Percentiles rank a stretch among this genome's conserved stretches.
These are phyloP conservation scores for Eudasyphora cyanicolor DNA, from an alignment of 2,888 invertebrate genomes.

Conservation along the genomic window DNA sequence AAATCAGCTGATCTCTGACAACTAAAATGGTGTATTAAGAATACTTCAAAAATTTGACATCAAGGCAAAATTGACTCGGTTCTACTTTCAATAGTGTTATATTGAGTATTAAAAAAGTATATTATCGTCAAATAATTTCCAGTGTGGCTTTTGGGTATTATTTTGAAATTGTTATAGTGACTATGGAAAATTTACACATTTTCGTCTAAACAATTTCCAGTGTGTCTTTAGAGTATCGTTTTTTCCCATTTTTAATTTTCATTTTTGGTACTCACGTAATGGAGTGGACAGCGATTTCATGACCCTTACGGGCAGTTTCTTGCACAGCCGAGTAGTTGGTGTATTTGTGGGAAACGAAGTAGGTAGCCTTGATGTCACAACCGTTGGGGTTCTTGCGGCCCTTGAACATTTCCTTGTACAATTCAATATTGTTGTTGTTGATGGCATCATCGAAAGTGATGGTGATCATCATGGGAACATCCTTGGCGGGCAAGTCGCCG, in stretches of 20 bases:
- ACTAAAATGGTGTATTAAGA: too few species aligned
- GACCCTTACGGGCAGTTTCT: conserved; percentile 94
- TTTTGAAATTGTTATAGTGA: too few species aligned
- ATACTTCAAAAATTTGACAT: too few species aligned
- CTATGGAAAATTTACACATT: too few species aligned
- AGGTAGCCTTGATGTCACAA: conserved; percentile 95
- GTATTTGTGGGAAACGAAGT: conserved; percentile 95
- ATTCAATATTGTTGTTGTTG: conserved; percentile 96
- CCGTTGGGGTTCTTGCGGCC: conserved; percentile 95
- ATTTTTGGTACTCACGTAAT: conserved; percentile 95
- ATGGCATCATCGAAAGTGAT: conserved; percentile 97
- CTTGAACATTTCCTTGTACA: conserved; percentile 95
- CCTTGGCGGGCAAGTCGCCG: conserved; percentile 90
- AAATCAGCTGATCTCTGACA: too few species aligned
- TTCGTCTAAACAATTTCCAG: too few species aligned
- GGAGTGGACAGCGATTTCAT: conserved; percentile 96
- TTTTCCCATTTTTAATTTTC: not conserved
- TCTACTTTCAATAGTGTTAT: too few species aligned
- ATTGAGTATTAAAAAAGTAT: too few species aligned
- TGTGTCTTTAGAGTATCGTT: not conserved
- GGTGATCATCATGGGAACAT: conserved; percentile 96
- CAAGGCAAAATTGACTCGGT: too few species aligned
- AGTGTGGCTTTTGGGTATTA: not conserved
- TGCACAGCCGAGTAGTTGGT: conserved; percentile 96
- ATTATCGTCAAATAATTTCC: too few species aligned